A percentile compares a stretch with the other conserved stretches of the same genome.
These are phyloP conservation scores for Trachymyrmex cornetzi DNA, from an alignment of 1,140 invertebrate genomes.

Conservation along the genomic window DNA sequence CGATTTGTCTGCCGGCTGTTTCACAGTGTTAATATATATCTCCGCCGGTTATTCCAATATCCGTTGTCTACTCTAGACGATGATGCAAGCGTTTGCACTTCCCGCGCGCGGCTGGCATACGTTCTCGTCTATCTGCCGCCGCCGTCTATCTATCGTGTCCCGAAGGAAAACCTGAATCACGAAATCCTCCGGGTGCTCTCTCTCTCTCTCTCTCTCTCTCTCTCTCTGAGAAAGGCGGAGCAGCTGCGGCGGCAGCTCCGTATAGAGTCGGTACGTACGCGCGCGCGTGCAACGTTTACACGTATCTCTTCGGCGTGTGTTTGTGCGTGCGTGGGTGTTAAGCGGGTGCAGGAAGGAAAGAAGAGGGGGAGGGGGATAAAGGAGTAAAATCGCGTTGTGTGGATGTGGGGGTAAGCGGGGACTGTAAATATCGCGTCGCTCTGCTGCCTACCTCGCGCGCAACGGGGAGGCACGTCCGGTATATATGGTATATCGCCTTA, in stretches of 20 bases:
- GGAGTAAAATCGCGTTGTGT: slow-evolving; percentile 65
- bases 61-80: slow-evolving; percentile 57
- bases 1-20: slow-evolving; percentile 21
- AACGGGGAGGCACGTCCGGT: slow-evolving; percentile 70
- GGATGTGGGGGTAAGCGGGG: slow-evolving; percentile 70
- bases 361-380: slow-evolving; percentile 22
- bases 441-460: slow-evolving; percentile 75
- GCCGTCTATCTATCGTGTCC: slow-evolving; percentile 48
- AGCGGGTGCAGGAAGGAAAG: slow-evolving; percentile 40
- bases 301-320: slow-evolving; percentile 44
- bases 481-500: slow-evolving; percentile 62
- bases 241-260: slow-evolving; percentile 27
- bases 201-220: slow-evolving; percentile 2
- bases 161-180: slow-evolving; percentile 59
- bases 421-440: slow-evolving; percentile 75
- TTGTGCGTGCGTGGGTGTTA: slow-evolving; percentile 71
- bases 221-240: slow-evolving; percentile 36
- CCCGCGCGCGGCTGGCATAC: slow-evolving; percentile 28
- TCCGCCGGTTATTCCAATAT: slow-evolving; percentile 57
- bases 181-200: slow-evolving; percentile 56
- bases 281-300: slow-evolving; percentile 48
- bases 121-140: slow-evolving; percentile 36
- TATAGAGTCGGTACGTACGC: background rate
- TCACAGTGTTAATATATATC: slow-evolving; percentile 52
- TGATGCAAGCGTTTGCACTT: slow-evolving; percentile 56